A percentile compares a stretch with the other conserved stretches of the same genome.
Conservation (phyloP, 2,888 invertebrate genomes). For the Drosophila pegasa region DNA sequence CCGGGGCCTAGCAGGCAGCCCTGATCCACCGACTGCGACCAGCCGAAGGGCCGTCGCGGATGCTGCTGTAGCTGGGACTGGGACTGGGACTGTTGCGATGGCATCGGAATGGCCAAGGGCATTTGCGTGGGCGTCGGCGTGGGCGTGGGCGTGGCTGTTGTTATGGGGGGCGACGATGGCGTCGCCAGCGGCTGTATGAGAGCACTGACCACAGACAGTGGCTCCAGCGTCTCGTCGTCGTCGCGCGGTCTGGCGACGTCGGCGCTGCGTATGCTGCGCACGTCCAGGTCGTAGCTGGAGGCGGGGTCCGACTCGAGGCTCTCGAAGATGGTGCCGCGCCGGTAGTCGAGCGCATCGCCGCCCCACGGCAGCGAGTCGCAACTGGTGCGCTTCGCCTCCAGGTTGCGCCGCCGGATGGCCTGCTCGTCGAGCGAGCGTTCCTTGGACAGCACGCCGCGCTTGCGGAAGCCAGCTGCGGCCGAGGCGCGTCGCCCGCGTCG, state of each 20-base stretch:
- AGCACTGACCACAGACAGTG: constrained; percentile 54
- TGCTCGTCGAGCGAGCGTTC: constrained; percentile 84
- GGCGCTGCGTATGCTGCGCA: constrained; percentile 82
- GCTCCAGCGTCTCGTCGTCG: constrained; percentile 29
- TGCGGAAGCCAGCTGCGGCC: constrained; percentile 81
- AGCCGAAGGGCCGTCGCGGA: constrained; percentile 77
- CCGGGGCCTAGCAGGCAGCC: constrained; percentile 65
- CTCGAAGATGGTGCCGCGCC: constrained; percentile 84
- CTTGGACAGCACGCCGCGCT: constrained; percentile 84
- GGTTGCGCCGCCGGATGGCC: constrained; percentile 86
- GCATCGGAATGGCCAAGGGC: too few relatives aligned
- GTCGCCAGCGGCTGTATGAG: constrained; percentile 41
- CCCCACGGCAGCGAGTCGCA: constrained; percentile 84
- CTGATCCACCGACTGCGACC: constrained; percentile 83
- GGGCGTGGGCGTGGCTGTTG: constrained; percentile 35
- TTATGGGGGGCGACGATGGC: neutral
- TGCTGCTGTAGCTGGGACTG: constrained; percentile 14
- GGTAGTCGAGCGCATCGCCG: constrained; percentile 80
- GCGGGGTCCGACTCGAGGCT: constrained; percentile 83
- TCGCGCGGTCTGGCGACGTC: constrained; percentile 60
- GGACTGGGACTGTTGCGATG: constrained; percentile 5
- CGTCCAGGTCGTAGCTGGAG: constrained; percentile 70
- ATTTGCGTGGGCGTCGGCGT: constrained; percentile 10
- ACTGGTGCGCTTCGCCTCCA: constrained; percentile 86
- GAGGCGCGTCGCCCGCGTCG: constrained; percentile 83